phyloP scores from a whole-genome alignment of 1,140 invertebrate genomes.

The Muscidifurax raptorellus region DNA sequence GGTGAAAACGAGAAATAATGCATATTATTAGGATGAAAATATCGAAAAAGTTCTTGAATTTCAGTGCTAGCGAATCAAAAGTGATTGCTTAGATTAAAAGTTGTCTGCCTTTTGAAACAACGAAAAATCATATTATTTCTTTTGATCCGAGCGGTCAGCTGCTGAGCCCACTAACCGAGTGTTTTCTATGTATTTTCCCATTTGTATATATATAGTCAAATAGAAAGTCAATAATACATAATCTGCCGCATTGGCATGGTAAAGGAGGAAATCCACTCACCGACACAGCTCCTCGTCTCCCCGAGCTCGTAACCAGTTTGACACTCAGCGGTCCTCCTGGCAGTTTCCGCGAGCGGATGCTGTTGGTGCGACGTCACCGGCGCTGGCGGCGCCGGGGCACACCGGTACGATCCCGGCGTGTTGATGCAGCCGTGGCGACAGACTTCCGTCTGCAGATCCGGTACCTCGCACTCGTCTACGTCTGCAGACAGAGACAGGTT shows the following conservation, averaged over 20 bases:
- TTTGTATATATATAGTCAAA: not conserved
- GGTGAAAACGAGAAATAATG: too few species aligned
- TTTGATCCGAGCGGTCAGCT: too few species aligned
- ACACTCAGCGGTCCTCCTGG: constrained; percentile 7
- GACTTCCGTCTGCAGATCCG: constrained; percentile 72
- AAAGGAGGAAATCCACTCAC: constrained; percentile 13
- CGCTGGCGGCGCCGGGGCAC: constrained; percentile 50
- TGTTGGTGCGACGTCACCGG: not conserved
- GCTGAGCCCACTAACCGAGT: too few species aligned
- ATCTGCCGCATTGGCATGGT: too few species aligned
- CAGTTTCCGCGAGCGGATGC: not conserved
- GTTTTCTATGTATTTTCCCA: too few species aligned
- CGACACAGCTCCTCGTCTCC: constrained; percentile 14
- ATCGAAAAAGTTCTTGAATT: too few species aligned
- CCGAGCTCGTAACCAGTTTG: constrained; percentile 23
- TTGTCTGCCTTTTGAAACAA: too few species aligned
- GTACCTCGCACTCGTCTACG: constrained; percentile 79
- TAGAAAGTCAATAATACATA: not conserved
- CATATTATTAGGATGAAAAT: too few species aligned
- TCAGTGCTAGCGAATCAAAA: too few species aligned
- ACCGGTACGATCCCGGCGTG: constrained; percentile 75
- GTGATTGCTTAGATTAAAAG: too few species aligned
- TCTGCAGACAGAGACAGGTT: constrained; percentile 69
- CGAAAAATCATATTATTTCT: too few species aligned
- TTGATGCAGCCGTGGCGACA: constrained; percentile 76